These are phyloP conservation scores for Pogonocherus hispidulus DNA, from an alignment of 2,888 invertebrate genomes.

Conservation along the genomic window DNA sequence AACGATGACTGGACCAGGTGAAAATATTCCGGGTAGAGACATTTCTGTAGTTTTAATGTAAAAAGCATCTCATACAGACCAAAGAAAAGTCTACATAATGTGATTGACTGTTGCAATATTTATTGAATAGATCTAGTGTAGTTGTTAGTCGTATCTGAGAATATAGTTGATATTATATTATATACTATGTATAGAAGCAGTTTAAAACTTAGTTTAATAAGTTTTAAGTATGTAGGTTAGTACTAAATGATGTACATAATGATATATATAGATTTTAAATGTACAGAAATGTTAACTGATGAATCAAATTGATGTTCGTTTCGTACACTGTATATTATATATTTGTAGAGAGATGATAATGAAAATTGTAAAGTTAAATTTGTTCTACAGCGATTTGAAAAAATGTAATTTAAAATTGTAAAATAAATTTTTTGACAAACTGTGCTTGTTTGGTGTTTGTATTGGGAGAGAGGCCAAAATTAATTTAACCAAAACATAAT, in stretches of 20 bases:
- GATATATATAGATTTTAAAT: background rate
- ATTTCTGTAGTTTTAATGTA: conserved; percentile 35
- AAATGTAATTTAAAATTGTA: conserved; percentile 25
- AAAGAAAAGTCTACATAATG: conserved; percentile 60
- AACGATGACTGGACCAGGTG: conserved; percentile 79
- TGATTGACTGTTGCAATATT: conserved; percentile 65
- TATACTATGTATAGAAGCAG: conserved; percentile 51
- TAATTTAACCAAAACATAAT: too few species aligned
- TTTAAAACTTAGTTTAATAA: conserved; percentile 50
- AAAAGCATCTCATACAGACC: conserved; percentile 54
- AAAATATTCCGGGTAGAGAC: conserved; percentile 62
- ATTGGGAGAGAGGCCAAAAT: background rate
- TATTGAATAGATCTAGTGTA: conserved; percentile 51
- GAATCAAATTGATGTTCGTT: conserved; percentile 38
- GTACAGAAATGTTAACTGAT: conserved; percentile 2
- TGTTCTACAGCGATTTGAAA: conserved; percentile 9
- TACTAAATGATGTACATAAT: conserved; percentile 20
- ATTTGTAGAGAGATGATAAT: conserved; percentile 8
- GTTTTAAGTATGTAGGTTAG: conserved; percentile 35
- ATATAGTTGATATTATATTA: conserved; percentile 44
- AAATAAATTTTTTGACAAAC: conserved; percentile 26
- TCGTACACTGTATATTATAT: conserved; percentile 36
- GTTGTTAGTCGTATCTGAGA: conserved; percentile 15
- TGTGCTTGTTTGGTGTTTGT: background rate
- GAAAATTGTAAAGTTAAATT: background rate